A percentile compares a stretch with the other conserved stretches of the same genome.
These are phyloP conservation scores for Corbicula japonica DNA, from an alignment of 2,888 invertebrate genomes.

Conservation along the genomic window DNA sequence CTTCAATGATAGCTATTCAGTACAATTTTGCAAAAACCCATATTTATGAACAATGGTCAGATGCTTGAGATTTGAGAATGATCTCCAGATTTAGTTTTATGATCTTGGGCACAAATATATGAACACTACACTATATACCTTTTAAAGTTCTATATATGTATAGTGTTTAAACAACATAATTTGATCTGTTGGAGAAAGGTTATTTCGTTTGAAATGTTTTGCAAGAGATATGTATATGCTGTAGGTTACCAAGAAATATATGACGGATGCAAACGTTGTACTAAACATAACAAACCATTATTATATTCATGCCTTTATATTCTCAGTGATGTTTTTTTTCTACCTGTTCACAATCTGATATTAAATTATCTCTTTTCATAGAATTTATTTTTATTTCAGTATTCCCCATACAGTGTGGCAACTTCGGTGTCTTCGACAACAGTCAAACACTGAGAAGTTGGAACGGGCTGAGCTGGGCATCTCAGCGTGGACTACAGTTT, in stretches of 20 bases:
- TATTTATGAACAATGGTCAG: no score
- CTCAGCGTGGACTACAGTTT: no score
- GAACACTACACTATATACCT: no score
- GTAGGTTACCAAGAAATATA: neutral
- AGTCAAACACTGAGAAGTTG: neutral
- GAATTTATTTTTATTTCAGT: conserved; percentile 34
- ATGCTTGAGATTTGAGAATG: no score
- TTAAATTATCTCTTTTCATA: neutral
- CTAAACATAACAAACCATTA: neutral
- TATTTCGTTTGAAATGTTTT: no score
- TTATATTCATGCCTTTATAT: neutral
- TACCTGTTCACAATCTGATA: neutral
- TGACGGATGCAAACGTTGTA: neutral
- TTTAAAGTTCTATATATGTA: no score
- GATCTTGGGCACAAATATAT: no score
- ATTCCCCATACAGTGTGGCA: conserved; percentile 44
- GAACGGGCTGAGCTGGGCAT: neutral
- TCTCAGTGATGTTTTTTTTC: neutral
- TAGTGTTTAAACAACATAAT: no score
- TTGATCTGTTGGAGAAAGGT: no score
- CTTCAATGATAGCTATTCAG: no score
- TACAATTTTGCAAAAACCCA: no score
- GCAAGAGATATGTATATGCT: neutral
- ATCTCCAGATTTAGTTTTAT: no score
- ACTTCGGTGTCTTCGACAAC: neutral